Evolutionary conservation across 2,888 invertebrate genomes (phyloP).

Genomic region (Panzeria rudis): DNA sequence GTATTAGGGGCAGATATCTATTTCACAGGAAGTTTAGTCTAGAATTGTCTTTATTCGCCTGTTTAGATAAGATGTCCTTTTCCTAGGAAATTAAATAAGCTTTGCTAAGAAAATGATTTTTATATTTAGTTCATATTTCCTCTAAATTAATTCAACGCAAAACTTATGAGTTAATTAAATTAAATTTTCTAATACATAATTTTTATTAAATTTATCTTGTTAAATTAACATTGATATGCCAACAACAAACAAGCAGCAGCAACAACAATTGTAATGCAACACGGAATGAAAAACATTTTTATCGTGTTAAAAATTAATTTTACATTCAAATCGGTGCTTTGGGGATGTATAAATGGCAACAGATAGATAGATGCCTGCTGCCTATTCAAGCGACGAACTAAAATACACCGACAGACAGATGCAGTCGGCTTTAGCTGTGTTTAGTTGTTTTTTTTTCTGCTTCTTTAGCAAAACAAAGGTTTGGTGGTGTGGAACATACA

Average conservation of each 20-base stretch:
- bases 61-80: too few relatives aligned
- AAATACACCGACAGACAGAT: background rate
- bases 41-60: too few relatives aligned
- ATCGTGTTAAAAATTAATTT: slow-evolving; percentile 76
- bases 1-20: too few relatives aligned
- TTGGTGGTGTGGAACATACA: slow-evolving; percentile 24
- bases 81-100: too few relatives aligned
- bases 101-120: too few relatives aligned
- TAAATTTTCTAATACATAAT: slow-evolving; percentile 37
- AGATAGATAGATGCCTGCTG: slow-evolving; percentile 32
- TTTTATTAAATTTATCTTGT: slow-evolving; percentile 62
- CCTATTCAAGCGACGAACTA: background rate
- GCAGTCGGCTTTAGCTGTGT: background rate
- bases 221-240: slow-evolving; percentile 63
- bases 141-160: too few relatives aligned
- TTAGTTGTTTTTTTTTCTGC: background rate
- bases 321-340: slow-evolving; percentile 71
- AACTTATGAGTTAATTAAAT: slow-evolving; percentile 44
- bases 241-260: slow-evolving; percentile 33
- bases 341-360: slow-evolving; percentile 62
- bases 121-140: too few relatives aligned
- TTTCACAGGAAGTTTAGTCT: too few relatives aligned
- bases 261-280: slow-evolving; percentile 16
- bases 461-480: slow-evolving; percentile 21
- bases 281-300: slow-evolving; percentile 70